These are phyloP conservation scores for Amphimallon solstitiale DNA, from an alignment of 2,888 invertebrate genomes.

Conservation along the genomic window DNA sequence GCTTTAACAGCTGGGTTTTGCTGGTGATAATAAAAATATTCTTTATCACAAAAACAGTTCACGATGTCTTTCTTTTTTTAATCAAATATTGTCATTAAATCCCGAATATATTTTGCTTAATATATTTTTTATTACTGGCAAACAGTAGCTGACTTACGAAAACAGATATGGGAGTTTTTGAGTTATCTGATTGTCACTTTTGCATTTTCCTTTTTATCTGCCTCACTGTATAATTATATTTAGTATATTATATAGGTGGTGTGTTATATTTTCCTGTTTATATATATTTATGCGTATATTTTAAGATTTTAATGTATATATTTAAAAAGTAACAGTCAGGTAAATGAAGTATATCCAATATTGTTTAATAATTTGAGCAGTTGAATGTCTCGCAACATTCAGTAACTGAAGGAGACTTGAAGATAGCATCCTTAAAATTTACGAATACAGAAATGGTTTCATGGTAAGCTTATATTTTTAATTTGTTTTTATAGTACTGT, in stretches of 20 bases:
- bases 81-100: background rate
- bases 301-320: background rate
- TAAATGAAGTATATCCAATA: too few relatives aligned
- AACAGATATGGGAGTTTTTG: conserved; percentile 34
- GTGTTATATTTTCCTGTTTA: background rate
- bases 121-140: conserved; percentile 40
- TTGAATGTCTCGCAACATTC: too few relatives aligned
- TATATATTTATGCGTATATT: background rate
- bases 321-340: too few relatives aligned
- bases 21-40: conserved; percentile 39
- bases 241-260: conserved; percentile 12
- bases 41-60: background rate
- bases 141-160: conserved; percentile 37
- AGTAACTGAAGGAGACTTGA: too few relatives aligned
- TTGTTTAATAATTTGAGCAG: too few relatives aligned
- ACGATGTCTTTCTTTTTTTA: background rate
- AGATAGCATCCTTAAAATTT: too few relatives aligned
- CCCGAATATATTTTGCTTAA: background rate
- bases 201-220: background rate
- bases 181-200: conserved; percentile 6
- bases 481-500: too few relatives aligned
- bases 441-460: too few relatives aligned
- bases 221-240: conserved; percentile 8
- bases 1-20: conserved; percentile 41
- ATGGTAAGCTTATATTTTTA: too few relatives aligned